A percentile compares a stretch with the other conserved stretches of the same genome.
These are phyloP conservation scores for Solenodon paradoxus DNA, from an alignment of 2,113 vertebrate genomes.

Conservation along the genomic window DNA sequence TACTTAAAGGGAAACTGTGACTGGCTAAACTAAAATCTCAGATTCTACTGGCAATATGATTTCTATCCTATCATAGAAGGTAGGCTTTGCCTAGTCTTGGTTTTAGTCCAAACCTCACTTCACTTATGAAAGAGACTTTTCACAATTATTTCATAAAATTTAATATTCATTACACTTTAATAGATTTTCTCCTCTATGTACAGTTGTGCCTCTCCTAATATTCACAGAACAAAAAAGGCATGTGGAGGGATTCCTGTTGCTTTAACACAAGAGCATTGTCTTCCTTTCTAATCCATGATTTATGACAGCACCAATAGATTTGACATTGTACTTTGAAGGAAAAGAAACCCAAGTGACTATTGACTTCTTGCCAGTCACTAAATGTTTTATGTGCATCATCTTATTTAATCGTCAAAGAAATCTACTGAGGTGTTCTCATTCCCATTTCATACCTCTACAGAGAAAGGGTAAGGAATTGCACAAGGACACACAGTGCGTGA, in stretches of 20 bases:
- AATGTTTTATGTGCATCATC: neutral
- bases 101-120: neutral
- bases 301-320: neutral
- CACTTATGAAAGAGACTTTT: neutral
- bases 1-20: neutral
- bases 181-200: neutral
- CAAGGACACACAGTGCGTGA: neutral
- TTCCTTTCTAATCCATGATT: neutral
- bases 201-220: neutral
- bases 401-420: slow-evolving; percentile 22
- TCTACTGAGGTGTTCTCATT: neutral
- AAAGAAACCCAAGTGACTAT: neutral
- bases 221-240: neutral
- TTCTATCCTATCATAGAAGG: neutral
- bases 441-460: neutral
- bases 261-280: neutral
- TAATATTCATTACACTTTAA: neutral
- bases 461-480: neutral
- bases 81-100: neutral
- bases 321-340: slow-evolving; percentile 1
- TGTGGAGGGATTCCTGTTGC: neutral
- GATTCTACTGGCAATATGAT: neutral
- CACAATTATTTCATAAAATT: neutral
- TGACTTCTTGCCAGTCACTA: neutral
- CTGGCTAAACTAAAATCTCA: neutral